Evolutionary conservation across 30 jellyfish, hydroid and myxozoan species (phyloP).

Genomic region (Clytia hemisphaerica): DNA sequence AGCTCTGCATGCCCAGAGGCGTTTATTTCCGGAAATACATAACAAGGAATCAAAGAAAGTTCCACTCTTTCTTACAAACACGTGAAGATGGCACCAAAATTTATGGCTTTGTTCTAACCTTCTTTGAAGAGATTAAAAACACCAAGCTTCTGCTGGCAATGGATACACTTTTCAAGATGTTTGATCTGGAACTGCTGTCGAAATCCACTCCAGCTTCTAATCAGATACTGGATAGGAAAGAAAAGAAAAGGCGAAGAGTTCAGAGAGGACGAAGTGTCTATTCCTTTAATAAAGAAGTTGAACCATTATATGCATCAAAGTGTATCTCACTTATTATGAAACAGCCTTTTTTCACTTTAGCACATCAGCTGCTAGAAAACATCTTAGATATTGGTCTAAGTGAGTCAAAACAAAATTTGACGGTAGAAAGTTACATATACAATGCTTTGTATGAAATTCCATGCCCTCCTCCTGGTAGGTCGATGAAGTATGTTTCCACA

Average conservation of each 20-base stretch:
- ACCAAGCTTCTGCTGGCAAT: constrained; percentile 66
- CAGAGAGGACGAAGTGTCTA: constrained; percentile 18
- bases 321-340: constrained; percentile 86
- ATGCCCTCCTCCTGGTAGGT: constrained; percentile 93
- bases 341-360: constrained; percentile 71
- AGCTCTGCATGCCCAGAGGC: constrained; percentile 97
- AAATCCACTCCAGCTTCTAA: not conserved
- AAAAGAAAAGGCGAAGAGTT: not conserved
- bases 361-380: constrained; percentile 50
- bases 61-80: constrained; percentile 86
- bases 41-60: constrained; percentile 37
- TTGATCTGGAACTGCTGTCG: constrained; percentile 36
- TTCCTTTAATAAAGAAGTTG: constrained; percentile 28
- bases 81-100: constrained; percentile 90
- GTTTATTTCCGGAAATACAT: constrained; percentile 48
- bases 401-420: constrained; percentile 54
- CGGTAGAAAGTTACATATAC: constrained; percentile 67
- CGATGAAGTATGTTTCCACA: constrained; percentile 51
- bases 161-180: constrained; percentile 68
- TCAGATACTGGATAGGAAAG: not conserved
- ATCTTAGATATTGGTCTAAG: constrained; percentile 49
- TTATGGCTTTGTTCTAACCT: constrained; percentile 82
- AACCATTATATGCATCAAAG: constrained; percentile 53
- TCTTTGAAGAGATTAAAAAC: constrained; percentile 59
- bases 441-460: constrained; percentile 79